Conservation (phyloP, 2,888 invertebrate species). For the Rhamphomyia laevipes region DNA sequence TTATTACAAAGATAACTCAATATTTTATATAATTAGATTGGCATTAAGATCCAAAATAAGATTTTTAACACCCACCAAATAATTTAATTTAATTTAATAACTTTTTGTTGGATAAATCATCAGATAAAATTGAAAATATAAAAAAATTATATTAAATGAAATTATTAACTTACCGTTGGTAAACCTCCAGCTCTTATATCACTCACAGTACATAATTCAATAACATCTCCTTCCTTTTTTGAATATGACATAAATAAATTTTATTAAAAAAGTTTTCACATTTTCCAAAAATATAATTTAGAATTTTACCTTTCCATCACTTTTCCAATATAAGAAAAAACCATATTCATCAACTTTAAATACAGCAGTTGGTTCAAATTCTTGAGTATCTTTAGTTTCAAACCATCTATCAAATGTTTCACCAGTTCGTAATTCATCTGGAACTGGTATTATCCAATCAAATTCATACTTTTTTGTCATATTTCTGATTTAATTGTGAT, state of each 20-base stretch:
- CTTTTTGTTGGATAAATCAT: no score
- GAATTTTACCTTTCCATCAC: conserved; percentile 71
- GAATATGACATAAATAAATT: conserved; percentile 30
- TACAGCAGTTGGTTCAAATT: conserved; percentile 68
- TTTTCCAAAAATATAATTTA: no score
- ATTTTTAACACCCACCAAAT: no score
- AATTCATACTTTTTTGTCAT: conserved; percentile 99
- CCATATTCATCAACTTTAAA: conserved; percentile 96
- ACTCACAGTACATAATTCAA: conserved; percentile 97
- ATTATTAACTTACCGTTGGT: conserved; percentile 60
- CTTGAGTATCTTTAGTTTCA: conserved; percentile 81
- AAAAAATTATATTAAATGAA: no score
- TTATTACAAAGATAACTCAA: no score
- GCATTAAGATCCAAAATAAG: no score
- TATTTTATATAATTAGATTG: no score
- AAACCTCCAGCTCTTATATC: conserved; percentile 88
- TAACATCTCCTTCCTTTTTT: conserved; percentile 94
- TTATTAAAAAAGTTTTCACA: no score
- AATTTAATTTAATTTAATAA: no score
- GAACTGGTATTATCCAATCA: conserved; percentile 94
- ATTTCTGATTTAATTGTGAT: conserved; percentile 12
- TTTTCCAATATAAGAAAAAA: conserved; percentile 98
- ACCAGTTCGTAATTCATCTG: conserved; percentile 66
- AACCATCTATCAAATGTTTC: conserved; percentile 95
- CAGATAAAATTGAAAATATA: no score